Percentiles rank a stretch among this genome's conserved stretches.
phyloP scores from a whole-genome alignment of 2,797 vertebrate genomes.

The Gallinago stenura region DNA sequence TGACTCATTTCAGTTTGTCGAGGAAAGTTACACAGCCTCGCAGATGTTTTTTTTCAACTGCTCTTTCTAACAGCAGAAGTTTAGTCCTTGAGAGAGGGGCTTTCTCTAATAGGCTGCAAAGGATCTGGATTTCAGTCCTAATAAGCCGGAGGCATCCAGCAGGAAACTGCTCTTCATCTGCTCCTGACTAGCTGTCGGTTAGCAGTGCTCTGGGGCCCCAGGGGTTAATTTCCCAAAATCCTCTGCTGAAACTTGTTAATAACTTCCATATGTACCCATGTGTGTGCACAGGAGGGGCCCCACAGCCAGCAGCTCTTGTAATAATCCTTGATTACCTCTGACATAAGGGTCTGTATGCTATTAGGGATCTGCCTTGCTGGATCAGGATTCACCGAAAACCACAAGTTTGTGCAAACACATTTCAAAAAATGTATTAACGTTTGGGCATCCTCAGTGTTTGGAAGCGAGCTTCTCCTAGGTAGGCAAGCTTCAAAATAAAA shows the following conservation, averaged over 20 bases:
- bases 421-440: not conserved
- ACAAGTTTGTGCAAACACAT: not conserved
- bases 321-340: slow-evolving; percentile 61
- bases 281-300: slow-evolving; percentile 54
- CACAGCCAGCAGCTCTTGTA: slow-evolving; percentile 43
- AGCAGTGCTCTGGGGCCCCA: not conserved
- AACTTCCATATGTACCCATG: slow-evolving; percentile 58
- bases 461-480: not conserved
- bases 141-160: not conserved
- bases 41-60: slow-evolving; percentile 25
- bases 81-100: not conserved
- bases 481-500: not conserved
- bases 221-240: slow-evolving; percentile 67
- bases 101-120: not conserved
- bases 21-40: not conserved
- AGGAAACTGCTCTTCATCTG: slow-evolving; percentile 35
- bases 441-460: not conserved
- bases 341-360: slow-evolving; percentile 26
- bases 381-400: not conserved
- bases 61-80: slow-evolving; percentile 32
- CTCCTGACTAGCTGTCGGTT: not conserved
- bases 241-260: slow-evolving; percentile 42
- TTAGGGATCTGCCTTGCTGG: not conserved
- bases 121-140: not conserved
- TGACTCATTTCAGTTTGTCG: slow-evolving; percentile 12